These are phyloP conservation scores for Hipparchia sbordonii DNA, from an alignment of 2,888 invertebrate genomes.

Conservation along the genomic window DNA sequence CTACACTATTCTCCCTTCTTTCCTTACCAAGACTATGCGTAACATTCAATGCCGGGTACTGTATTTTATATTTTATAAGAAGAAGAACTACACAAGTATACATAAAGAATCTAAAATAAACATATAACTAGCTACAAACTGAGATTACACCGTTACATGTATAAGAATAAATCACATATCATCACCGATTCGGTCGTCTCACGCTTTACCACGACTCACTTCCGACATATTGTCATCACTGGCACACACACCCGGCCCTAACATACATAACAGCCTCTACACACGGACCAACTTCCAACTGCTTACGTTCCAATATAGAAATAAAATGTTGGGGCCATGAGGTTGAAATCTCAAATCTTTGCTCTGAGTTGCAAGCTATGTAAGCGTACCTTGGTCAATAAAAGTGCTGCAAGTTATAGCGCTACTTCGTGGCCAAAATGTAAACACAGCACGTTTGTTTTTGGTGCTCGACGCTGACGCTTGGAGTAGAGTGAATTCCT, in stretches of 20 bases:
- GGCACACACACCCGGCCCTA: constrained; percentile 35
- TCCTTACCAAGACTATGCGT: no score
- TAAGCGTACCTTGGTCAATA: no score
- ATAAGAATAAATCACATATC: constrained; percentile 75
- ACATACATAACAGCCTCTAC: constrained; percentile 4
- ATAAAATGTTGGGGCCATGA: background rate
- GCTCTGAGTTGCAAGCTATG: no score
- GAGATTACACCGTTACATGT: constrained; percentile 70
- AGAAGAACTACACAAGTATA: constrained; percentile 60
- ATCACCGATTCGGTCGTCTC: constrained; percentile 52
- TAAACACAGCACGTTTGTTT: no score
- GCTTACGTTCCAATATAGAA: background rate
- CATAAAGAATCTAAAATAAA: constrained; percentile 58
- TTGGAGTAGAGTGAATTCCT: no score
- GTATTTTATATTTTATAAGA: constrained; percentile 52
- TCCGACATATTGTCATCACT: constrained; percentile 46
- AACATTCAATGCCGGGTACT: no score
- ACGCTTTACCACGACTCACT: constrained; percentile 16
- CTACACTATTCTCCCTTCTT: no score
- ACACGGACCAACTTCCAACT: constrained; percentile 2
- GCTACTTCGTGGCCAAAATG: no score
- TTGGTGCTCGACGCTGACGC: no score
- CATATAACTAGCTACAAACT: constrained; percentile 62
- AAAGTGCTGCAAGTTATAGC: no score
- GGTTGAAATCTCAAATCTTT: no score